Evolutionary conservation across 2,888 invertebrate species (phyloP).

Genomic region (Ligdia adustata): DNA sequence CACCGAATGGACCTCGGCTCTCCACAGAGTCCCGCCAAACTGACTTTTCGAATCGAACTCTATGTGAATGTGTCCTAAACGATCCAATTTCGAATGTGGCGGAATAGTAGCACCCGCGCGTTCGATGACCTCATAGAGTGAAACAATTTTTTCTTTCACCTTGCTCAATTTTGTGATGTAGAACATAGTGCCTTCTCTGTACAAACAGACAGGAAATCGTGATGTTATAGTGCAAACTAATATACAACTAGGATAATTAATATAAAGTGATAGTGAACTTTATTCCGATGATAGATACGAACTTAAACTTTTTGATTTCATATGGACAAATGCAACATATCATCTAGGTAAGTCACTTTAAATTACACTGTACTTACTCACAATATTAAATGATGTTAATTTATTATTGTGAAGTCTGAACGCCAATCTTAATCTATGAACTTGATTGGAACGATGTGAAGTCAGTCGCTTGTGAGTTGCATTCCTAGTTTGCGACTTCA

Average conservation of each 20-base stretch:
- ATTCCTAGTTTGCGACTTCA: constrained; percentile 71
- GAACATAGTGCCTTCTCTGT: constrained; percentile 73
- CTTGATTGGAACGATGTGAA: constrained; percentile 74
- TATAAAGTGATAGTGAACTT: constrained; percentile 62
- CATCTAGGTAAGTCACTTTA: constrained; percentile 65
- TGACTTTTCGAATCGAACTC: constrained; percentile 59
- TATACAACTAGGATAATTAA: constrained; percentile 55
- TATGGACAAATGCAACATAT: constrained; percentile 68
- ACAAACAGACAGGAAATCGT: constrained; percentile 71
- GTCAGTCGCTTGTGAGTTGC: constrained; percentile 60
- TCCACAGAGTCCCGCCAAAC: constrained; percentile 55
- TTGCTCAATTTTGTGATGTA: constrained; percentile 81
- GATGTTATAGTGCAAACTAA: constrained; percentile 79
- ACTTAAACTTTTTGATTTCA: constrained; percentile 48
- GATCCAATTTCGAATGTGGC: constrained; percentile 62
- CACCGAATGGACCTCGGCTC: constrained; percentile 63
- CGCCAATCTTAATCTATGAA: constrained; percentile 82
- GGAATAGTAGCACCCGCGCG: constrained; percentile 53
- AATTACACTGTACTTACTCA: too few relatives aligned
- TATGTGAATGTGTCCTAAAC: constrained; percentile 50
- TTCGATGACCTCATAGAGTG: constrained; percentile 70
- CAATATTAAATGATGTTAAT: constrained; percentile 29
- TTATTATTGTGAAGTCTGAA: constrained; percentile 54
- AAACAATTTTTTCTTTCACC: constrained; percentile 65
- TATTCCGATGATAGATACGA: constrained; percentile 41